A percentile compares a stretch with the other conserved stretches of the same genome.
Evolutionary conservation across 2,888 invertebrate genomes (phyloP).

Genomic region (Ditula angustiorana): DNA sequence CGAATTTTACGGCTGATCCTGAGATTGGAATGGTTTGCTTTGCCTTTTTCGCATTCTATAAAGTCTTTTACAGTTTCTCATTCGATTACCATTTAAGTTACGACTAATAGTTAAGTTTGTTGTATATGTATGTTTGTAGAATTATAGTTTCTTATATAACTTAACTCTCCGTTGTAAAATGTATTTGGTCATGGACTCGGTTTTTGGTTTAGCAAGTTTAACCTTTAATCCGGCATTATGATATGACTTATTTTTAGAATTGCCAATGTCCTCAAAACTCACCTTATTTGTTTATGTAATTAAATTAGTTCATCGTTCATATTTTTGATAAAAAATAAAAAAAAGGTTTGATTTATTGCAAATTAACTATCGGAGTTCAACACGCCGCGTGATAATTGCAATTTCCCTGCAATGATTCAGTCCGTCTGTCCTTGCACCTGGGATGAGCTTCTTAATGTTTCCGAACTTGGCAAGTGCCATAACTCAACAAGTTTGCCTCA

Average conservation of each 20-base stretch:
- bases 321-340: constrained; percentile 1
- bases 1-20: constrained; percentile 34
- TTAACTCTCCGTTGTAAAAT: too few species aligned
- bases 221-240: too few species aligned
- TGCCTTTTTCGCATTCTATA: constrained; percentile 23
- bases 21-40: constrained; percentile 33
- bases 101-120: constrained; percentile 1
- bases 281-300: too few species aligned
- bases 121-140: not conserved
- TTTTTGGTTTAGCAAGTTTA: too few species aligned
- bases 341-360: constrained; percentile 17
- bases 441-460: constrained; percentile 50
- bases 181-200: too few species aligned
- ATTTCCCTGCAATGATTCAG: constrained; percentile 5
- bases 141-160: too few species aligned
- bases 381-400: constrained; percentile 4
- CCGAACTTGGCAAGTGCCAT: constrained; percentile 57
- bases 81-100: constrained; percentile 24
- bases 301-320: too few species aligned
- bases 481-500: constrained; percentile 65
- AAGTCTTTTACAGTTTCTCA: constrained; percentile 23
- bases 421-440: constrained; percentile 27
- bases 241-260: too few species aligned
- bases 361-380: constrained; percentile 11
- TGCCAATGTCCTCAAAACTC: too few species aligned